Evolutionary conservation across 1,140 invertebrate species (phyloP).

Genomic region (Colletes latitarsis): DNA sequence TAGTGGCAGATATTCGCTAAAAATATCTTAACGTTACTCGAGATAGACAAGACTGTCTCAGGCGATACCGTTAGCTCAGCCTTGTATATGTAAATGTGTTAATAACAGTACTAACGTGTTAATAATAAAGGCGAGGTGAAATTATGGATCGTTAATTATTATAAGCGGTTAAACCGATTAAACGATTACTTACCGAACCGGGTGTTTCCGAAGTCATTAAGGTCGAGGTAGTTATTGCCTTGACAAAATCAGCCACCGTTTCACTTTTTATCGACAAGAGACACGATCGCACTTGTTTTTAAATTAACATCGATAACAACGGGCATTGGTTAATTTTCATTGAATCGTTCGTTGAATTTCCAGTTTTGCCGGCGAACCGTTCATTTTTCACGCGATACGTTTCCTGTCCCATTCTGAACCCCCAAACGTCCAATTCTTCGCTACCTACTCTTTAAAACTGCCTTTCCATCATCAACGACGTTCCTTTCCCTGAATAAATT

Average conservation of each 20-base stretch:
- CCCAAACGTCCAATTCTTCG: neutral
- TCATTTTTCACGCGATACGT: constrained; percentile 50
- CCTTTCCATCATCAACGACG: neutral
- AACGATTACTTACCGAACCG: constrained; percentile 60
- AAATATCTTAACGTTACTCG: neutral
- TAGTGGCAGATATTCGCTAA: too few species aligned
- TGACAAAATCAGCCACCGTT: constrained; percentile 27
- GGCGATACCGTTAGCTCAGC: neutral
- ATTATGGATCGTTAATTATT: constrained; percentile 32
- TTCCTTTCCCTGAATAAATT: neutral
- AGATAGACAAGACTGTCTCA: neutral
- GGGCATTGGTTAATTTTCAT: constrained; percentile 18
- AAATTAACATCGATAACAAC: constrained; percentile 18
- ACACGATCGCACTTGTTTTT: constrained; percentile 22
- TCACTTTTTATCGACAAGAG: constrained; percentile 26
- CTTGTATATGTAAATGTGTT: constrained; percentile 1
- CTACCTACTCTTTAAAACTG: neutral
- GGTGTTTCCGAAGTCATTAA: constrained; percentile 49
- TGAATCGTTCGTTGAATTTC: constrained; percentile 21
- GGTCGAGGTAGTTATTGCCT: constrained; percentile 50
- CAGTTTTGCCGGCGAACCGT: constrained; percentile 1
- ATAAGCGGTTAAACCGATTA: constrained; percentile 45
- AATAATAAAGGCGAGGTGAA: constrained; percentile 37
- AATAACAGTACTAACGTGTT: constrained; percentile 16
- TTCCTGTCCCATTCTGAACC: constrained; percentile 48